Evolutionary conservation across 2,797 vertebrate genomes (phyloP).

Genomic region (Falco concolor): DNA sequence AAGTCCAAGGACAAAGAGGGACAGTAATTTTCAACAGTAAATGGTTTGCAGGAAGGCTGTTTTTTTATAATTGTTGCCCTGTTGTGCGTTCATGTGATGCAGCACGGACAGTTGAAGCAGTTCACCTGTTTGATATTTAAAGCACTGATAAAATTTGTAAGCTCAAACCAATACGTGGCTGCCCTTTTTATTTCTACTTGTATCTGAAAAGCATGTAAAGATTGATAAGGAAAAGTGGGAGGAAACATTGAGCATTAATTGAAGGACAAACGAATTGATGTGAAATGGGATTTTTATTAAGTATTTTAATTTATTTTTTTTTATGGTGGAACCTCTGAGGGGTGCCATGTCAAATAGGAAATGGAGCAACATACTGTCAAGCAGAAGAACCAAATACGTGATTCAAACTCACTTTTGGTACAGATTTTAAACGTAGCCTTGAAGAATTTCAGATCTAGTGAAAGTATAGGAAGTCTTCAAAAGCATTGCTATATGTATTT

Average conservation of each 20-base stretch:
- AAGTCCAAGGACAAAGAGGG: constrained; percentile 55
- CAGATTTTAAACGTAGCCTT: neutral
- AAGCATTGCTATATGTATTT: neutral
- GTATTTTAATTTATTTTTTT: neutral
- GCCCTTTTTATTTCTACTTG: neutral
- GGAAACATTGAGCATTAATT: neutral
- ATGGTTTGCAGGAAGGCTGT: neutral
- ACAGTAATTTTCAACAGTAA: neutral
- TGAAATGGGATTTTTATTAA: neutral
- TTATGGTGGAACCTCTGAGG: neutral
- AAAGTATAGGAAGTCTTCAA: constrained; percentile 17
- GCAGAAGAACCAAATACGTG: constrained; percentile 1
- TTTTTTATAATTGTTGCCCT: neutral
- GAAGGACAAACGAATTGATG: neutral
- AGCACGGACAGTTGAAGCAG: neutral
- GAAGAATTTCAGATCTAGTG: constrained; percentile 35
- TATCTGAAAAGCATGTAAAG: neutral
- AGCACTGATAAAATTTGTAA: neutral
- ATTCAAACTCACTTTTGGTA: neutral
- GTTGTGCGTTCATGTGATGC: neutral
- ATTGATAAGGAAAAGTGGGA: neutral
- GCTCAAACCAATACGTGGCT: neutral
- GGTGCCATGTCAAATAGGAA: constrained; percentile 25
- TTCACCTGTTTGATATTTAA: constrained; percentile 38
- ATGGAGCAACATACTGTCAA: constrained; percentile 22